Base-by-base conservation (phyloP, 1,140 invertebrate genomes). In the Scaptomyza pallida region DNA sequence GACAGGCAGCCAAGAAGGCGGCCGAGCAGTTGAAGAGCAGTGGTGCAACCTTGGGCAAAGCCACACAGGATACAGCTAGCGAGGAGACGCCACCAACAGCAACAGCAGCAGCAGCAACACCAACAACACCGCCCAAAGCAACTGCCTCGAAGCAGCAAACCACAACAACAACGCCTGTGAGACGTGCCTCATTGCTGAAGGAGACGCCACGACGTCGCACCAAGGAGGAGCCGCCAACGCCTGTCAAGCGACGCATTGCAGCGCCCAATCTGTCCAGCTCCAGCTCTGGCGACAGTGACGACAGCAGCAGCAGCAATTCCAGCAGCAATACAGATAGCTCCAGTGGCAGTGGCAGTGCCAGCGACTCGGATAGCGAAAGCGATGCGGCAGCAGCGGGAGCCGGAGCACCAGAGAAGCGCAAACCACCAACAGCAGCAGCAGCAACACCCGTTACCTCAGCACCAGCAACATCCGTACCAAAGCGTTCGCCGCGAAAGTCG, bases 1-100 rank as follows among this genome's bases (percentile, higher is more conserved):
- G 97, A 37, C 96, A 97, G 92, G 97, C 97, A 3, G 97, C 97
- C 33, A 97, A 97, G 89, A 98, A 98, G 91, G 97, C 97, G 2
- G 96, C 96, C 9, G 96, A 96, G 75, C 96, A 97, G 82, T 96
- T 97, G 40, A 97, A 97, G 82, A 96, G 95, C 91, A 95, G 95
- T 41, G 92, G 96, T 55, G 50, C 60, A 6, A 44, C 65, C 1
- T 12, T 67, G 4, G 94, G 93, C 17, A 95, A 95, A 72, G 92
- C 93, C 2, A 35, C 40, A 73, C 91, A 90, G 5, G 65, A 76
- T 23, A 30, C 50, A 12, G n/a, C 21, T 26, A 48, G 12, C 10
- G 26, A 60, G 12, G 67, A 61, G 12, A 12, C 63, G 6, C 26
- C 26, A 43, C 5, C 54, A 63, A 41, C 64, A 64, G 19, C 37